These are phyloP conservation scores for Decapterus maruadsi DNA, from an alignment of 2,797 vertebrate species.

Conservation along the genomic window DNA sequence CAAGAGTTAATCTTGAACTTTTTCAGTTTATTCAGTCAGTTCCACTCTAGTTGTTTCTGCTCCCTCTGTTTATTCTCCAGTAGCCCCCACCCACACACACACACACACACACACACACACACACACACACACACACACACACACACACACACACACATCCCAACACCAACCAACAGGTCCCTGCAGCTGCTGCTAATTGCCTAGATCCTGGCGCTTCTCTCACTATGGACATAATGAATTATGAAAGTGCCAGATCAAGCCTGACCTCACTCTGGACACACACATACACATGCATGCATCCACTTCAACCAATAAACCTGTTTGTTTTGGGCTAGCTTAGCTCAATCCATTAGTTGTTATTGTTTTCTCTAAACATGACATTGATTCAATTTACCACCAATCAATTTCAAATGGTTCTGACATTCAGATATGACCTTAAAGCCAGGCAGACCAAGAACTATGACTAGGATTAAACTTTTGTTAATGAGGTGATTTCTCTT, in stretches of 20 bases:
- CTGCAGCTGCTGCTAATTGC: constrained; percentile 92
- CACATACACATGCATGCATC: constrained; percentile 22
- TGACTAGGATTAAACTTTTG: constrained; percentile 99
- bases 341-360: constrained; percentile 99
- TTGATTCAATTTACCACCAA: constrained; percentile 99
- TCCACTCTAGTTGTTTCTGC: constrained; percentile 40
- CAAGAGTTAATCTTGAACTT: constrained; percentile 8
- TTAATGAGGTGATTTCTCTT: constrained; percentile 99
- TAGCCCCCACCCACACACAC: background rate
- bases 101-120: too few species aligned
- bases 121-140: too few species aligned
- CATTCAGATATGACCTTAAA: constrained; percentile 99
- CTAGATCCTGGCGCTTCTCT: constrained; percentile 92
- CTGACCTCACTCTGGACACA: constrained; percentile 34
- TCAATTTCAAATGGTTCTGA: constrained; percentile 99
- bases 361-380: constrained; percentile 99
- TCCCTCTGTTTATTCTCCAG: constrained; percentile 43
- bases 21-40: constrained; percentile 26
- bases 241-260: constrained; percentile 89
- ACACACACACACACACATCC: too few species aligned
- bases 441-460: constrained; percentile 96
- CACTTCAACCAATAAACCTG: constrained; percentile 90
- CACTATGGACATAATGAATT: constrained; percentile 95
- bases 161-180: constrained; percentile 79
- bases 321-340: constrained; percentile 88